Percentiles rank a stretch among this genome's conserved stretches.
Evolutionary conservation across 2,797 vertebrate species (phyloP).

Genomic region (Cossypha niveicapilla): DNA sequence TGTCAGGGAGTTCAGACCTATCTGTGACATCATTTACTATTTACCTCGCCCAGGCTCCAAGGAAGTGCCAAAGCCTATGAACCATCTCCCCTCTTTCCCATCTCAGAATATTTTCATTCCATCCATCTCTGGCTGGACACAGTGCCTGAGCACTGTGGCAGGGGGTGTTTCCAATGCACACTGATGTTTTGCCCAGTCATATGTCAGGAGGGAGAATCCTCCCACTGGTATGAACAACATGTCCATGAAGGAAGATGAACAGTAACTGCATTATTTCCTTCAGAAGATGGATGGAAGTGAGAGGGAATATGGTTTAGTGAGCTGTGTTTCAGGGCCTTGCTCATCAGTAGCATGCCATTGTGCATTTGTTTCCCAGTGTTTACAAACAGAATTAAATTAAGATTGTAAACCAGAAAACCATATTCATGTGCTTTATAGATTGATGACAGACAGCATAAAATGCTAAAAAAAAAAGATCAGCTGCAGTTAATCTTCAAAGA

Average conservation of each 20-base stretch:
- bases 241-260: neutral
- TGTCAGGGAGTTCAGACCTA: neutral
- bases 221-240: neutral
- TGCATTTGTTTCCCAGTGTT: neutral
- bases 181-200: slow-evolving; percentile 13
- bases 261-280: slow-evolving; percentile 9
- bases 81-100: neutral
- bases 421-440: neutral
- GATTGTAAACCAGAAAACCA: neutral
- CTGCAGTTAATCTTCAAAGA: neutral
- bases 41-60: neutral
- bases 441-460: neutral
- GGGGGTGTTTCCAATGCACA: neutral
- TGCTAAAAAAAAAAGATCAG: neutral
- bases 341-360: neutral
- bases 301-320: neutral
- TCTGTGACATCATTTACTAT: neutral
- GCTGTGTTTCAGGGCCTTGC: neutral
- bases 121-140: neutral
- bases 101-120: neutral
- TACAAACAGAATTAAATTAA: slow-evolving; percentile 11
- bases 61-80: neutral
- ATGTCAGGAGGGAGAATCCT: neutral
- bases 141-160: neutral
- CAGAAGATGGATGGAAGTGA: neutral